Percentiles rank a stretch among this genome's conserved stretches.
Evolutionary conservation across 2,888 invertebrate genomes (phyloP).

Genomic region (Agelastica alni): DNA sequence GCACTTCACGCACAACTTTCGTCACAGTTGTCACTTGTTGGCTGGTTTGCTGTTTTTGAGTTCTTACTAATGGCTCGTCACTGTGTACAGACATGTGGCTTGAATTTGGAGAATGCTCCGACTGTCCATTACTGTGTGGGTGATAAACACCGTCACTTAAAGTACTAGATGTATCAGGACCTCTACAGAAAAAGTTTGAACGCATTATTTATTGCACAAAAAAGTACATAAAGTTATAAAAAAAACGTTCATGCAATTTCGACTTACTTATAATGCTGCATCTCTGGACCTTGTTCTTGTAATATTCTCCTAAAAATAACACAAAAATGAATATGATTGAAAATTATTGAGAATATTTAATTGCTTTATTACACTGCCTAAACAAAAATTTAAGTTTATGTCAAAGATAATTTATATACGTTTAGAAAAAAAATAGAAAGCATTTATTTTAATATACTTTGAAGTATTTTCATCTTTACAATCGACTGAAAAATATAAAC

Average conservation of each 20-base stretch:
- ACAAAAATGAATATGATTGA: constrained; percentile 47
- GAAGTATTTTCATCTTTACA: too few relatives aligned
- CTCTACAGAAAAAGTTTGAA: constrained; percentile 35
- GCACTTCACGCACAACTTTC: constrained; percentile 68
- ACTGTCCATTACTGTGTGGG: constrained; percentile 67
- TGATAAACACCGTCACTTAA: constrained; percentile 52
- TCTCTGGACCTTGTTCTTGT: constrained; percentile 66
- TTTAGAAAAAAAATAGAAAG: too few relatives aligned
- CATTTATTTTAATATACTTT: too few relatives aligned
- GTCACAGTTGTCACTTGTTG: constrained; percentile 74
- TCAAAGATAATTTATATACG: too few relatives aligned
- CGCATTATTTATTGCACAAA: neutral
- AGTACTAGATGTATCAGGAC: constrained; percentile 48
- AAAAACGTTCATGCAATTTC: constrained; percentile 37
- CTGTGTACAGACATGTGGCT: constrained; percentile 60
- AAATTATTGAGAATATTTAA: too few relatives aligned
- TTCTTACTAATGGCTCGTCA: constrained; percentile 63
- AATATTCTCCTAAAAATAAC: constrained; percentile 64
- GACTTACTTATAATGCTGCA: constrained; percentile 70
- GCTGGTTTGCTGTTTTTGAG: constrained; percentile 70
- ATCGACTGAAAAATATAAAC: too few relatives aligned
- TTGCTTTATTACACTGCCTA: too few relatives aligned
- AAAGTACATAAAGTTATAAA: constrained; percentile 1
- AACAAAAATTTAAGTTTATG: too few relatives aligned
- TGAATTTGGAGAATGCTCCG: constrained; percentile 67